Evolutionary conservation across 1,140 invertebrate species (phyloP), one percentile per base, ranked within the genome.

Genomic region (Theocolax elegans): DNA sequence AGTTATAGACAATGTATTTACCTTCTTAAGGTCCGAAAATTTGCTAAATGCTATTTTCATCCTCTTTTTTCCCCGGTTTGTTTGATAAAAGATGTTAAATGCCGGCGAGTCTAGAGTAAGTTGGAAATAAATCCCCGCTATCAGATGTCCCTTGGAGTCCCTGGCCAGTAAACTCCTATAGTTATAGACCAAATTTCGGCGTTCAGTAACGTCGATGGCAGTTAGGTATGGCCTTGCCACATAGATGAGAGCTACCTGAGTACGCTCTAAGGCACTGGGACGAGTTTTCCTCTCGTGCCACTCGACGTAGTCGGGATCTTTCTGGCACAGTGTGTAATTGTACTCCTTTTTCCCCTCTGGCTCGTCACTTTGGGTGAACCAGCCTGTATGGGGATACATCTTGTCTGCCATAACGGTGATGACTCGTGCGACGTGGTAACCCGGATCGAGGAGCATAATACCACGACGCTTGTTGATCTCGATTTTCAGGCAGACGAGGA

Each of bases 351-450:
- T 90, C 72, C 89, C 87, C 8, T 72, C 54, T 3, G 87, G 82
- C 76, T 94, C 92, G 73, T 94, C 90, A 1, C 90, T 91, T 77
- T 95, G 93, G 2, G 89, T 90, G 80, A 96, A 96, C 92, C 93
- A 94, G 72, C 94, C 90, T 38, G 95, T 96, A 79, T 97, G 94
- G 3, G 95, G 95, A 84, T 94, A 94, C 27, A 87, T 84, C 56
- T 91, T 87, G 81, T 97, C 95, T 21, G 89, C 85, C 95, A 96
- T 97, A 25, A 96, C 92, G 21, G 94, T 94, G 48, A 97, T 89
- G 17, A 93, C 92, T 40, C 93, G 87, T 23, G 92, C 91, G 44
- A 97, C 91, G 81, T 97, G 95, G 83, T 97, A 97, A 9, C 95
- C 95, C 1, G 95, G 94, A 85, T 97, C 95, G 17, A 95, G 88